A percentile compares a stretch with the other conserved stretches of the same genome.
phyloP scores from a whole-genome alignment of 23 tunicate genomes.

The Ascidia mentula region DNA sequence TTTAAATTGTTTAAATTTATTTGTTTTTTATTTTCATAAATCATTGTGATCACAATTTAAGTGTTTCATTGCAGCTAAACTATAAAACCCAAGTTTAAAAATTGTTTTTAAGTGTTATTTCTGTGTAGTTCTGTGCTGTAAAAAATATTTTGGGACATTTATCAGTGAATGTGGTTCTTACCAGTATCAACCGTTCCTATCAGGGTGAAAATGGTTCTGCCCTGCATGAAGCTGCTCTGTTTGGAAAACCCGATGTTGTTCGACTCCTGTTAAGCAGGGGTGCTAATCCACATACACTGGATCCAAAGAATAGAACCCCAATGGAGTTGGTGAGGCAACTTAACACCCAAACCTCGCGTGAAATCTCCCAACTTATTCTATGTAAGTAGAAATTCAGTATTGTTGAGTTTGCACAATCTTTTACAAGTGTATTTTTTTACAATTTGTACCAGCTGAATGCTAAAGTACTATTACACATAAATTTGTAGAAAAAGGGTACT shows the following conservation, averaged over 20 bases:
- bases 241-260: slow-evolving; percentile 81
- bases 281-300: slow-evolving; percentile 49
- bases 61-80: no score
- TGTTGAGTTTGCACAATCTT: not conserved
- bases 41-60: no score
- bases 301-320: slow-evolving; percentile 65
- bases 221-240: slow-evolving; percentile 83
- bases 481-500: not conserved
- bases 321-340: slow-evolving; percentile 67
- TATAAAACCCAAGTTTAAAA: not conserved
- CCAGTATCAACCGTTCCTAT: not conserved
- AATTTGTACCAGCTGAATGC: not conserved
- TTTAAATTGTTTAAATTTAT: no score
- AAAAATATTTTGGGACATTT: no score
- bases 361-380: slow-evolving; percentile 51
- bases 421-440: not conserved
- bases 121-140: not conserved
- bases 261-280: slow-evolving; percentile 64
- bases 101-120: not conserved
- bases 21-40: no score
- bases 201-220: slow-evolving; percentile 90
- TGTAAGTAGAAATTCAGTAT: slow-evolving; percentile 24
- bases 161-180: no score
- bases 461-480: not conserved
- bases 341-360: slow-evolving; percentile 58